Percentiles rank a stretch among this genome's conserved stretches.
These are phyloP conservation scores for Metalampra italica DNA, from an alignment of 2,888 invertebrate species.

Conservation along the genomic window DNA sequence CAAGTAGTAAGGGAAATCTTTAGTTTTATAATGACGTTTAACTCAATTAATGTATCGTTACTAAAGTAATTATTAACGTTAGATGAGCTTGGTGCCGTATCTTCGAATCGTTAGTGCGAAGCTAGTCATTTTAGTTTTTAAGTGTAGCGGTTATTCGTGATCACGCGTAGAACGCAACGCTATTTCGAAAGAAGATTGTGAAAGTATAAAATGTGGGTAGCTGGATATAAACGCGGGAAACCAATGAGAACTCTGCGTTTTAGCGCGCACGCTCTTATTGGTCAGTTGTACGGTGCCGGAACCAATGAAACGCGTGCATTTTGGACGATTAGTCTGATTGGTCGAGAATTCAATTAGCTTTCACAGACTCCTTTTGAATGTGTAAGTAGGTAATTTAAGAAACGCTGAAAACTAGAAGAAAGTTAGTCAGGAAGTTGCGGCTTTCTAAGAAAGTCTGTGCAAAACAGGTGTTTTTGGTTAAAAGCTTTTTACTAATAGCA, in stretches of 20 bases:
- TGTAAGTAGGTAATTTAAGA: neutral
- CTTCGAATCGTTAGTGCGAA: slow-evolving; percentile 18
- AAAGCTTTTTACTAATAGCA: neutral
- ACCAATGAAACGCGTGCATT: neutral
- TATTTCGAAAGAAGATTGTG: neutral
- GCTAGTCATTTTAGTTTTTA: slow-evolving; percentile 37
- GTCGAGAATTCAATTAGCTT: neutral
- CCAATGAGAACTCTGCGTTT: neutral
- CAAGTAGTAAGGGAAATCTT: too few relatives aligned
- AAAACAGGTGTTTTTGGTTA: neutral
- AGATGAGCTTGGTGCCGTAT: too few relatives aligned
- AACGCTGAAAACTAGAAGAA: neutral
- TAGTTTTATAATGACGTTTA: too few relatives aligned
- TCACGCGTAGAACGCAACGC: neutral
- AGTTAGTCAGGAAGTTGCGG: neutral
- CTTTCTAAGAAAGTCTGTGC: neutral
- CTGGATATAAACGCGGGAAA: neutral
- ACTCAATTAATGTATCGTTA: neutral
- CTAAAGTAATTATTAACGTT: neutral
- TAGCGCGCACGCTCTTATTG: neutral
- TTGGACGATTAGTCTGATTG: too few relatives aligned
- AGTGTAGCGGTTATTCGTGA: slow-evolving; percentile 9
- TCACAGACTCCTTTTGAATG: neutral
- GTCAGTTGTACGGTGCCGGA: neutral
- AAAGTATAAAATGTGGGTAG: neutral